These are phyloP conservation scores for Sebastes fasciatus DNA, from an alignment of 2,113 vertebrate species.

Conservation along the genomic window DNA sequence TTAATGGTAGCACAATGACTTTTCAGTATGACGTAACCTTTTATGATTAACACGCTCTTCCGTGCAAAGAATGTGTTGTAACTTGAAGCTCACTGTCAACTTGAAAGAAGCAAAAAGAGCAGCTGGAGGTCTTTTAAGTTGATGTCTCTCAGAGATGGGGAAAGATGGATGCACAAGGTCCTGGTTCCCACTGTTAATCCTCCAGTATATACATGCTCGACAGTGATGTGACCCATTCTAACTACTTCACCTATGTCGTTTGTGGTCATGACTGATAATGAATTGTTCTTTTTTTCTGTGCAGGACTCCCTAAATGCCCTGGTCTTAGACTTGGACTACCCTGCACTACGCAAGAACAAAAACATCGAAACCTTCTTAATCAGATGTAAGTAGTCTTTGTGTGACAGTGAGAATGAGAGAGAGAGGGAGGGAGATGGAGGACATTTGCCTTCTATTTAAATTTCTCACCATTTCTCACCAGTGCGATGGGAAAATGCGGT, in stretches of 20 bases:
- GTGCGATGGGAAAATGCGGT: too few species aligned
- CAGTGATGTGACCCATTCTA: not conserved
- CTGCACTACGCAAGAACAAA: slow-evolving; percentile 98
- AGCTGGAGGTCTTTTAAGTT: not conserved
- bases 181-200: not conserved
- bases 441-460: too few species aligned
- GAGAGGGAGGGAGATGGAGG: not conserved
- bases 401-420: not conserved
- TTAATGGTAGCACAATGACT: not conserved
- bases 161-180: not conserved
- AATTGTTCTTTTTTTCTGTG: slow-evolving; percentile 46
- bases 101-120: not conserved
- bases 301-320: slow-evolving; percentile 97
- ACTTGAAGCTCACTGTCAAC: not conserved
- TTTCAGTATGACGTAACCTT: not conserved
- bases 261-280: not conserved
- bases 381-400: slow-evolving; percentile 92
- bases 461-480: too few species aligned
- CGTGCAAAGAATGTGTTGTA: not conserved
- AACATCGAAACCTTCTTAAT: slow-evolving; percentile 99
- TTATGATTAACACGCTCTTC: not conserved
- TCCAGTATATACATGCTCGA: not conserved
- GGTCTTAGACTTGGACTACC: slow-evolving; percentile 97
- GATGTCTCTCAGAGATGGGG: not conserved
- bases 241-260: not conserved